These are phyloP conservation scores for Pterostichus niger DNA, from an alignment of 2,888 invertebrate genomes.

Conservation along the genomic window DNA sequence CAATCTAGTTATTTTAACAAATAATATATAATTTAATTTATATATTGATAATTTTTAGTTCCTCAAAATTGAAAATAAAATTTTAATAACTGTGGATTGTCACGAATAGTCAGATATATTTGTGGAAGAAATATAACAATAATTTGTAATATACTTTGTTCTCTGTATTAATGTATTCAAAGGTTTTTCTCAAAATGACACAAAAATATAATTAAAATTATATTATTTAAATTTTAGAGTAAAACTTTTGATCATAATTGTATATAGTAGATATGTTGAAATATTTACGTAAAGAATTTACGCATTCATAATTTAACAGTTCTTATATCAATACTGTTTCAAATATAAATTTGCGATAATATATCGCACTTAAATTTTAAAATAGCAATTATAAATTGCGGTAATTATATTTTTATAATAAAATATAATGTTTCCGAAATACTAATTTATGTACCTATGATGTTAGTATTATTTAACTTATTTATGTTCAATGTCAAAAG, in stretches of 20 bases:
- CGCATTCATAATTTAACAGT: too few species aligned
- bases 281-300: too few species aligned
- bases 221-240: slow-evolving; percentile 6
- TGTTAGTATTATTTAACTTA: neutral
- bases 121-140: neutral
- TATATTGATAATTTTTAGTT: slow-evolving; percentile 1
- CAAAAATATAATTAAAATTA: slow-evolving; percentile 3
- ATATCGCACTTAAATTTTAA: neutral
- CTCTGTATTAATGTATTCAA: neutral
- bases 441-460: slow-evolving; percentile 16
- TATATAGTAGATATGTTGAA: slow-evolving; percentile 24
- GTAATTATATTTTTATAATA: slow-evolving; percentile 49
- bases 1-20: too few species aligned
- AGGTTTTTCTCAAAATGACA: neutral
- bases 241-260: slow-evolving; percentile 1
- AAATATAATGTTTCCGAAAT: neutral
- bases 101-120: neutral
- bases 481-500: slow-evolving; percentile 4
- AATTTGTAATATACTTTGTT: neutral
- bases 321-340: too few species aligned
- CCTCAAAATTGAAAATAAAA: neutral
- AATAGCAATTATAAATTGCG: slow-evolving; percentile 16
- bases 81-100: neutral
- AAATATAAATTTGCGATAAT: neutral
- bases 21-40: neutral